Conservation (phyloP, 2,113 vertebrate species). For the Melanotaenia duboulayi region DNA sequence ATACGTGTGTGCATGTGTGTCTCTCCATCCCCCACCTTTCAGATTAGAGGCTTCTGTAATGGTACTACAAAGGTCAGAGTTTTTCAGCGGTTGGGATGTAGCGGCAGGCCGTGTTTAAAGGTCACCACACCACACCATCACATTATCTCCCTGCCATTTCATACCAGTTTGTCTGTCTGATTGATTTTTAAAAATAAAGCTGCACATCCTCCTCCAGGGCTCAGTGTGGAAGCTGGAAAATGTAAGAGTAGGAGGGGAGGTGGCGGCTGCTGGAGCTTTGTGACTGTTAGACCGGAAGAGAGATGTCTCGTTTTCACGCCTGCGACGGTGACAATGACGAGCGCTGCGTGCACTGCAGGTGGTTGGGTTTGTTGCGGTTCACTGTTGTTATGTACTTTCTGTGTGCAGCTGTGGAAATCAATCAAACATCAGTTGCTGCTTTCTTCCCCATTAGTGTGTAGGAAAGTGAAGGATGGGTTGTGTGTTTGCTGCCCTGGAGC, state of each 20-base stretch:
- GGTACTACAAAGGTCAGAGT: constrained; percentile 84
- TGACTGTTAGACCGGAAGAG: constrained; percentile 27
- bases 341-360: neutral
- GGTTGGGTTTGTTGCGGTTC: constrained; percentile 8
- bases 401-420: constrained; percentile 27
- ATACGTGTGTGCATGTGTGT: constrained; percentile 14
- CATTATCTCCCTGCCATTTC: constrained; percentile 82
- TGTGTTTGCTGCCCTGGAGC: neutral
- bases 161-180: constrained; percentile 80
- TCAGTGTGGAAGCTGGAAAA: constrained; percentile 23
- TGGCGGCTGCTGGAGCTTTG: constrained; percentile 3
- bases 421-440: neutral
- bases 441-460: neutral
- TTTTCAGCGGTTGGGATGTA: constrained; percentile 72
- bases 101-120: constrained; percentile 79
- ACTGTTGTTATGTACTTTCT: neutral
- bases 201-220: constrained; percentile 35
- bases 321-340: constrained; percentile 34
- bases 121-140: constrained; percentile 77
- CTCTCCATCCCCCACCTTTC: constrained; percentile 56
- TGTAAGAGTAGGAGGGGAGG: neutral
- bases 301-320: constrained; percentile 6
- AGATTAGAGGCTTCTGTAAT: constrained; percentile 83
- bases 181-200: constrained; percentile 75
- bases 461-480: neutral